These are phyloP conservation scores for Neosilurus mollespiculum DNA, from an alignment of 2,797 vertebrate genomes.

Conservation along the genomic window DNA sequence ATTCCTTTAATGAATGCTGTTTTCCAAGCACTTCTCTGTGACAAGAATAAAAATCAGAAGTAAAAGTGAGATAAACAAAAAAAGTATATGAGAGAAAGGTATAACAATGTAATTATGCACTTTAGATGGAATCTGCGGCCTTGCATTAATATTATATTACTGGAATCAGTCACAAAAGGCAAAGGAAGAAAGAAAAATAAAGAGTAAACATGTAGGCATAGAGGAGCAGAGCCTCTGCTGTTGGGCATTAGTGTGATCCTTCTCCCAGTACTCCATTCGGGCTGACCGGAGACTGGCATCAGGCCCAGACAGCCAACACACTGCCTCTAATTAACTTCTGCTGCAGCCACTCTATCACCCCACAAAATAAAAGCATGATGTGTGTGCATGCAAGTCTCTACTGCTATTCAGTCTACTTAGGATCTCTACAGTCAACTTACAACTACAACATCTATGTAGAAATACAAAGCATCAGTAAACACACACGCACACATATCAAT, in stretches of 20 bases:
- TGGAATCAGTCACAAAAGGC: slow-evolving; percentile 35
- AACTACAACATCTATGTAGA: background rate
- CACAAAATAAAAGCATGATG: slow-evolving; percentile 53
- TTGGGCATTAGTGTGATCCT: slow-evolving; percentile 33
- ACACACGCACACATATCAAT: background rate
- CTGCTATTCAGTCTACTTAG: background rate
- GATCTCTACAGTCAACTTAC: background rate
- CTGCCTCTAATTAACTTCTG: slow-evolving; percentile 53
- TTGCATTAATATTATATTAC: background rate
- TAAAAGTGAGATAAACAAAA: background rate
- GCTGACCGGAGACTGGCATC: slow-evolving; percentile 41
- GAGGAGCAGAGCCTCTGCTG: slow-evolving; percentile 20
- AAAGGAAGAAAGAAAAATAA: slow-evolving; percentile 22
- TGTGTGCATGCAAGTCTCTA: background rate
- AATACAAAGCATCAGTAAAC: background rate
- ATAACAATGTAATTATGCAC: background rate
- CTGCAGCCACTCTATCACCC: slow-evolving; percentile 34
- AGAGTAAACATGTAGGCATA: background rate
- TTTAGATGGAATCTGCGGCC: slow-evolving; percentile 28
- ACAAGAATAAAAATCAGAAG: background rate
- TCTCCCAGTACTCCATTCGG: slow-evolving; percentile 29
- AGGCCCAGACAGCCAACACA: slow-evolving; percentile 42
- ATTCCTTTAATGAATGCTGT: background rate
- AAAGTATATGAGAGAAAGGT: background rate
- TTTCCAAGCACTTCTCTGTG: background rate